Base-by-base conservation (phyloP, 2,797 vertebrate species). In the Atherinosoma microstoma region DNA sequence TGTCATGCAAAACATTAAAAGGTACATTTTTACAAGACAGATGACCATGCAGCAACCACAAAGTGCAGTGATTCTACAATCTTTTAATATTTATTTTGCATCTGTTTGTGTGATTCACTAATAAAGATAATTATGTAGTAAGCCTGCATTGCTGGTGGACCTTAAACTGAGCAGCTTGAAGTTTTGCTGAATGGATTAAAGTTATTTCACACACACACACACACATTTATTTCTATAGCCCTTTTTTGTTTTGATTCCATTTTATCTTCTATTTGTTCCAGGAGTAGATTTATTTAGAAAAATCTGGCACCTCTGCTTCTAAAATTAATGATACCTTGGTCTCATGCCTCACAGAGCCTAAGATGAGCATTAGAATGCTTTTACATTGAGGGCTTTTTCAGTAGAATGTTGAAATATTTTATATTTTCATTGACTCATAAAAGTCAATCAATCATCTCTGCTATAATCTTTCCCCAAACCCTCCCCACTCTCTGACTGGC, bases 371-470 rank as follows among this genome's bases (percentile, higher is more conserved):
- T 32, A 32, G 54, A 38, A 58, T 29, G 5, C 27, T 57, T 73
- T 63, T 29, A 67, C 15, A 9, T 76, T 24, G 0, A 6, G 30
- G 51, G 9, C 1, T n/a, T 53, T 70, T 75, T 73, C n/a, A 59
- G 29, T 53, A 40, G 5, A 71, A 20, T 7, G 10, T 42, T 0
- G 15, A 42, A 16, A 36, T 18, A 42, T 77, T 83, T 65, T 4
- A 29, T 64, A 54, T 72, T 69, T 70, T 78, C 38, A 67, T 54
- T 64, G 3, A 60, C 58, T 78, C 64, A 42, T 72, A 58, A 80
- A 81, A 71, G 62, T 78, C 56, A 32, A 72, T 90, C 83, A 66
- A n/a, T 88, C 84, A 73, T 78, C 78, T 79, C 75, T 56, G 22
- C 68, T 38, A 59, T 78, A 81, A 84, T 76, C 78, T 65, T 58